A percentile compares a stretch with the other conserved stretches of the same genome.
Conservation (phyloP, 2,113 vertebrate species). For the Potamarius usumacintae region DNA sequence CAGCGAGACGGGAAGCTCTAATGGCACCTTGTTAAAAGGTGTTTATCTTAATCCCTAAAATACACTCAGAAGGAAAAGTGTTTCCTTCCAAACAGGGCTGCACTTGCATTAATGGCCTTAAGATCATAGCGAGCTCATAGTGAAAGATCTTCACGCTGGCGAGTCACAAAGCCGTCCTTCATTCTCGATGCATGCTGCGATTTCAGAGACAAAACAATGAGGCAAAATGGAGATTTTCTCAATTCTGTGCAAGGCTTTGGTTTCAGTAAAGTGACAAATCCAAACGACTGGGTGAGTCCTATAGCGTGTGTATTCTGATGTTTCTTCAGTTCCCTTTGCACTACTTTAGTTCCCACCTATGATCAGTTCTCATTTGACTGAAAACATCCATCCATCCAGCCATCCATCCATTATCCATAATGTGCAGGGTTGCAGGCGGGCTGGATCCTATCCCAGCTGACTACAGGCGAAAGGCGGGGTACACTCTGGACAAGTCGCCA, state of each 20-base stretch:
- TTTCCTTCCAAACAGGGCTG: slow-evolving; percentile 70
- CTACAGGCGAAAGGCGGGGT: too few relatives aligned
- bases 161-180: neutral
- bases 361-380: neutral
- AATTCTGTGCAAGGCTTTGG: neutral
- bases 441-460: too few relatives aligned
- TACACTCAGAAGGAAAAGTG: slow-evolving; percentile 73
- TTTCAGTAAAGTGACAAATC: neutral
- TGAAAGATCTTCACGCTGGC: neutral
- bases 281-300: neutral
- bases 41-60: slow-evolving; percentile 78
- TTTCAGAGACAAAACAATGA: neutral
- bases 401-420: too few relatives aligned
- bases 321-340: neutral
- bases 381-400: too few relatives aligned
- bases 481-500: too few relatives aligned
- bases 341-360: neutral
- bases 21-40: slow-evolving; percentile 75
- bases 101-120: slow-evolving; percentile 51
- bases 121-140: slow-evolving; percentile 13
- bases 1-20: slow-evolving; percentile 67
- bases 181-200: neutral
- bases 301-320: neutral
- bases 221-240: neutral
- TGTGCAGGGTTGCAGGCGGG: too few relatives aligned